phyloP scores from a whole-genome alignment of 2,888 invertebrate genomes.

The Carpatolechia fugitivella region DNA sequence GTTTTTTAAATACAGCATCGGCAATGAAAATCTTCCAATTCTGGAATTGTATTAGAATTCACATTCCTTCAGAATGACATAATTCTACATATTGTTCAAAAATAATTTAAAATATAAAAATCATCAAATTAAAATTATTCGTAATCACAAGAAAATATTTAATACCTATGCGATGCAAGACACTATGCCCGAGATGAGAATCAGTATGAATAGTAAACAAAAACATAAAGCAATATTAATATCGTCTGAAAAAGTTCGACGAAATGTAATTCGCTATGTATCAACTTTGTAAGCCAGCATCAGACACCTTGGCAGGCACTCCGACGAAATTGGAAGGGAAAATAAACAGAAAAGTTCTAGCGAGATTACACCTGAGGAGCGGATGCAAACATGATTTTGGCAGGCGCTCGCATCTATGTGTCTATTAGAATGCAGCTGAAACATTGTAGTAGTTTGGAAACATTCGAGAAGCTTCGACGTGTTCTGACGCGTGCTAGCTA shows the following conservation, averaged over 20 bases:
- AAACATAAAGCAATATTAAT: neutral
- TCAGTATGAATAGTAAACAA: no score
- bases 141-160: no score
- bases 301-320: slow-evolving; percentile 75
- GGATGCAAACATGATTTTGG: slow-evolving; percentile 61
- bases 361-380: slow-evolving; percentile 66
- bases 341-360: slow-evolving; percentile 74
- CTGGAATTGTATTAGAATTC: no score
- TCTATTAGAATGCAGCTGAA: slow-evolving; percentile 15
- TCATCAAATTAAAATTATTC: no score
- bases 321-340: slow-evolving; percentile 72
- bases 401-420: slow-evolving; percentile 23
- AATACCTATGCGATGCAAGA: no score
- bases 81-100: no score
- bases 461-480: neutral
- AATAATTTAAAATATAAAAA: no score
- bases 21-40: no score
- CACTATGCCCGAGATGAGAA: no score
- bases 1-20: no score
- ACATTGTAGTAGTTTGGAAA: slow-evolving; percentile 2
- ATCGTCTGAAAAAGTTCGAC: neutral
- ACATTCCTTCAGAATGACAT: no score
- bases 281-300: slow-evolving; percentile 32
- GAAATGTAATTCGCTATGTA: slow-evolving; percentile 1
- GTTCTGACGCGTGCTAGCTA: neutral